Evolutionary conservation across 2,888 invertebrate genomes (phyloP), one percentile per base, ranked within the genome.

Genomic region (Xestia c-nigrum): DNA sequence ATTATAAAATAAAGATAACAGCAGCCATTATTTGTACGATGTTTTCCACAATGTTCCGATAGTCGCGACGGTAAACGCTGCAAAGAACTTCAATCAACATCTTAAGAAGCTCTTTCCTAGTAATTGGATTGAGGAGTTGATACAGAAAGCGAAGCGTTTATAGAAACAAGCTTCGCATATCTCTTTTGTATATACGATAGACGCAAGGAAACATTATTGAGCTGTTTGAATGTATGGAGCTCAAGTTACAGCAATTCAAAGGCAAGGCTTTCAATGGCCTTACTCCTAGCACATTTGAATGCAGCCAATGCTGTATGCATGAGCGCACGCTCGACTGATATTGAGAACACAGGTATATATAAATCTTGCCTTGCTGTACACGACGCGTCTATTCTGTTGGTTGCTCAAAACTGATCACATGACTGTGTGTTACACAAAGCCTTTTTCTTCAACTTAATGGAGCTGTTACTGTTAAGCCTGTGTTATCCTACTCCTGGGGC

Each of bases 91-190:
- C 70, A 76, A 71, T 85, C 74, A 85, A 76, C 74, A 80, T 77
- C 69, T 67, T 71, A 81, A 74, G 78, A 72, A 75, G 63, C 85
- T 74, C 74, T 72, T 65, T 47, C 43, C 31, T 38, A 38, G 70
- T 85, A 80, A 85, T 85, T 83, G 83, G 80, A 85, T 83, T 74
- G 67, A 76, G 50, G 47, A 73, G 80, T 61, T 76, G 76, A 79
- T 74, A 75, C 57, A 70, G 43, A 61, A 63, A 67, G 57, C 55
- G 70, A 59, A n/a, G 19, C 9, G 59, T 57, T 47, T 19, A 19
- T 69, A 31, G 16, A 31, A 16, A 59, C 52, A 61, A 14, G 12
- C 10, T 71, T n/a, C 16, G 16, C 14, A 59, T 79, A 64, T 38
- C 55, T 64, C 59, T 57, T 67, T 74, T 43, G 67, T 43, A 24